These are phyloP conservation scores for Panurus biarmicus DNA, from an alignment of 2,113 vertebrate species.

Conservation along the genomic window DNA sequence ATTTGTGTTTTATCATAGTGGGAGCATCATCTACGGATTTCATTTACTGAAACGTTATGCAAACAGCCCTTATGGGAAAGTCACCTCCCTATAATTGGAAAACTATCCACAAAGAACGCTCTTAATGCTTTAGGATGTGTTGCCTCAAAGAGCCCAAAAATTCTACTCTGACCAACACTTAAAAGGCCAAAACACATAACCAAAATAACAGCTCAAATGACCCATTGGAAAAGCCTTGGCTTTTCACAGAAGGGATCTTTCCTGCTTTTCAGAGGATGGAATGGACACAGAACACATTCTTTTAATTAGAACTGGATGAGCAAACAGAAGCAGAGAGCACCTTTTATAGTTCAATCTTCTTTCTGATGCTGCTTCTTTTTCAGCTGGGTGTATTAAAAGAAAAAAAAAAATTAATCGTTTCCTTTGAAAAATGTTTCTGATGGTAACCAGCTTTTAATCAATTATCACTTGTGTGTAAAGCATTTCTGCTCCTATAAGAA, in stretches of 20 bases:
- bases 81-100: neutral
- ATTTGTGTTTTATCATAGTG: slow-evolving; percentile 27
- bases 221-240: neutral
- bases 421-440: neutral
- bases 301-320: neutral
- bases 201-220: neutral
- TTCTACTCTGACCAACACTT: neutral
- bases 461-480: neutral
- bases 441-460: neutral
- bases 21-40: neutral
- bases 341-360: neutral
- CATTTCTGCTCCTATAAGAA: neutral
- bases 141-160: neutral
- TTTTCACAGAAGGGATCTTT: neutral
- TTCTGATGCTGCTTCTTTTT: neutral
- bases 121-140: neutral
- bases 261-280: neutral
- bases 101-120: neutral
- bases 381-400: neutral
- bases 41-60: slow-evolving; percentile 21
- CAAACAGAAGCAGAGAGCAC: neutral
- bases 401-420: neutral
- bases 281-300: neutral
- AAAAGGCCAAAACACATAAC: neutral
- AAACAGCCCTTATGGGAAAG: slow-evolving; percentile 26